Evolutionary conservation across 2,113 vertebrate genomes (phyloP), one percentile per base, ranked within the genome.

Genomic region (Pungitius pungitius): DNA sequence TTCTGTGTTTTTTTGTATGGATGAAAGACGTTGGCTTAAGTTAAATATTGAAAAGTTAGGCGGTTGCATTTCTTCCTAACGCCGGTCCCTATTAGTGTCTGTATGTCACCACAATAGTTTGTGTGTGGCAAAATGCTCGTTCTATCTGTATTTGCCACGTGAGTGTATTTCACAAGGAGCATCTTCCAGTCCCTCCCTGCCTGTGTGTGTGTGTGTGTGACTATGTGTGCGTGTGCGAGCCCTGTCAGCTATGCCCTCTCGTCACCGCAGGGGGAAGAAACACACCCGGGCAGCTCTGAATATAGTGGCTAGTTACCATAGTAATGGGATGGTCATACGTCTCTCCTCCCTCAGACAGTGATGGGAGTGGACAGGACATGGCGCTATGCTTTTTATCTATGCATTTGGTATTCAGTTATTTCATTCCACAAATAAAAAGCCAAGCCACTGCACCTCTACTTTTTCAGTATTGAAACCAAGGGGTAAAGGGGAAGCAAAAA

Each of bases 301-400:
- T 88, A 93, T 91, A 93, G 88, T 82, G 83, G 85, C 87, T 91
- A 89, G 91, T 93, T 94, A 92, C 91, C 91, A 93, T 92, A 93
- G 92, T 92, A 92, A 94, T 90, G 85, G 88, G 81, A 84, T 78
- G 87, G 90, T 88, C 89, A 90, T 89, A 83, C 80, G 60, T 88
- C 85, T 89, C 85, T 87, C 83, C 77, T 73, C 61, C 84, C 73
- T 54, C 59, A 88, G 90, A 91, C 82, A 85, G 78, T 87, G 89
- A 93, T 91, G 81, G 77, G 73, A 90, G 81, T 81, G 89, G 91
- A 93, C 92, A 93, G 89, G 85, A 85, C 88, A 88, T 68, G 85
- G 76, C 60, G 86, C 85, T 85, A 82, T 85, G 88, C 86, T 84
- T 88, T 92, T 92, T 86, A 90, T 91, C 86, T 82, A 74, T 85